phyloP scores from a whole-genome alignment of 2,797 vertebrate genomes.

The Sebastes melanostomus region DNA sequence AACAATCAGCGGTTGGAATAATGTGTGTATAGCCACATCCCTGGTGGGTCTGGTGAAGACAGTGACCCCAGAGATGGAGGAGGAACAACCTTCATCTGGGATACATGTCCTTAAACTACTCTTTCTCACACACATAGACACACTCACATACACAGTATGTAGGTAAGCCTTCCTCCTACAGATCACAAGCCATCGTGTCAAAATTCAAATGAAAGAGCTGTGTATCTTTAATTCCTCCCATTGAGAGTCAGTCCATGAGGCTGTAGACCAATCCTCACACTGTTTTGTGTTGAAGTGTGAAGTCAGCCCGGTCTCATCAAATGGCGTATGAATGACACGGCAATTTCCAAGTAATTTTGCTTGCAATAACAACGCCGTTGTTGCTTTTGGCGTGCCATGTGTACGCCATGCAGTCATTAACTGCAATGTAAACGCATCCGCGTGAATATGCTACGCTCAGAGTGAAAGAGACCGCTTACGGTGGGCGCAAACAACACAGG shows the following conservation, averaged over 20 bases:
- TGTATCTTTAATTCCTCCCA: not conserved
- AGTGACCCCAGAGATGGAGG: constrained; percentile 28
- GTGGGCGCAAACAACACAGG: no score
- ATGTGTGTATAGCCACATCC: constrained; percentile 16
- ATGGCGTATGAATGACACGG: not conserved
- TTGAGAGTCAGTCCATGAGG: not conserved
- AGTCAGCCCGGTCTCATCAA: not conserved
- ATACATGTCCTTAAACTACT: constrained; percentile 12
- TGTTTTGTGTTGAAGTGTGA: not conserved
- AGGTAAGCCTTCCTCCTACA: constrained; percentile 11
- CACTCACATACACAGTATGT: constrained; percentile 2
- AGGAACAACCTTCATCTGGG: constrained; percentile 39
- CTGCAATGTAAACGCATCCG: no score
- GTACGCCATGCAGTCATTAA: no score
- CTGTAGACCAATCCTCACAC: not conserved
- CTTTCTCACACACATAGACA: not conserved
- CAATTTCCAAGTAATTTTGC: not conserved
- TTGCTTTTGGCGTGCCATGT: no score
- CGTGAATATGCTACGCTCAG: no score
- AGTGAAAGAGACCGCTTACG: no score
- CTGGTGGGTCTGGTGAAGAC: constrained; percentile 22
- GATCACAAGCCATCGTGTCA: constrained; percentile 14
- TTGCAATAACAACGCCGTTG: not conserved
- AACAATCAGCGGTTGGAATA: constrained; percentile 6
- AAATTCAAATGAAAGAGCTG: not conserved